These are phyloP conservation scores for Characodon lateralis DNA, from an alignment of 2,797 vertebrate species.

Conservation along the genomic window DNA sequence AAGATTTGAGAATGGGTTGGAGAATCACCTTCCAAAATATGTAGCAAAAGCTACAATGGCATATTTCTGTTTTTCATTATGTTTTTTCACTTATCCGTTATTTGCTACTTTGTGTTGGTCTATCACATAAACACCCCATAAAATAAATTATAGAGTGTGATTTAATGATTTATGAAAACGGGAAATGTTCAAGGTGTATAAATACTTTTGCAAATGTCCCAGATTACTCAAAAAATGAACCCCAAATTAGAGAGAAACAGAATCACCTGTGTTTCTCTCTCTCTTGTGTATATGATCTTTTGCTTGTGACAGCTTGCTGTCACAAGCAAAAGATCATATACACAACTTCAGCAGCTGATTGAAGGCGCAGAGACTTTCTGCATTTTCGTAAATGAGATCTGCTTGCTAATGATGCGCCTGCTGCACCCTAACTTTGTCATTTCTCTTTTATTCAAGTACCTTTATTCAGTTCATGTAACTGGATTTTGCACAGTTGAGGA, in stretches of 20 bases:
- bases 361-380: conserved; percentile 1
- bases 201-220: background rate
- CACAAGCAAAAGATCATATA: background rate
- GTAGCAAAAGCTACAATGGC: background rate
- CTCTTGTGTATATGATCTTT: too few relatives aligned
- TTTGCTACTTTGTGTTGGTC: background rate
- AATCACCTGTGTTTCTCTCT: background rate
- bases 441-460: conserved; percentile 10
- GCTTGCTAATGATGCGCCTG: conserved; percentile 25
- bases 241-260: background rate
- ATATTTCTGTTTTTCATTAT: background rate
- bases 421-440: background rate
- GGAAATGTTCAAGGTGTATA: background rate
- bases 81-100: background rate
- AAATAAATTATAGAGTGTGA: background rate
- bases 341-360: background rate
- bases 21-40: background rate
- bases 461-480: background rate
- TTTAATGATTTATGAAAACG: background rate
- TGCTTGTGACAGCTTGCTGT: background rate
- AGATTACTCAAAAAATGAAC: background rate
- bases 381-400: conserved; percentile 12
- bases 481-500: conserved; percentile 18
- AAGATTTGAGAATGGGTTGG: background rate
- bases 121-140: background rate